These are phyloP conservation scores for Magallana nippona DNA, from an alignment of 2,888 invertebrate species.

Conservation along the genomic window DNA sequence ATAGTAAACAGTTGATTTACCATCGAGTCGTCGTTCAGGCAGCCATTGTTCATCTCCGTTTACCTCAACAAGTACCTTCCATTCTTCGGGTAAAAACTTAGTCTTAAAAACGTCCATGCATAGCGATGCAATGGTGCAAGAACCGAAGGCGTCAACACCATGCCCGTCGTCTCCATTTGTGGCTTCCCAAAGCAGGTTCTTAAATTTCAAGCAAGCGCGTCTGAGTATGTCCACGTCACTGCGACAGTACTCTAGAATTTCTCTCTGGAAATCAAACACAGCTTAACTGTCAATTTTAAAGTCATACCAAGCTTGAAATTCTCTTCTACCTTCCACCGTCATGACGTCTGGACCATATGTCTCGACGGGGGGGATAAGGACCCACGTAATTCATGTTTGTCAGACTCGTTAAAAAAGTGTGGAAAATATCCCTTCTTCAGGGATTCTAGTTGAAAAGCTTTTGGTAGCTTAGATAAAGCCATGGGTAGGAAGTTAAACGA, in stretches of 20 bases:
- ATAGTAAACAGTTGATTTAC: neutral
- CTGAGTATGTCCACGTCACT: conserved; percentile 53
- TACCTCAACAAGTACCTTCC: conserved; percentile 44
- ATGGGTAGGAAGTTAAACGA: conserved; percentile 55
- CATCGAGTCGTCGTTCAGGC: neutral
- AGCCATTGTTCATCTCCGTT: neutral
- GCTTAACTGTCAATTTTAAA: neutral
- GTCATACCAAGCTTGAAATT: conserved; percentile 50
- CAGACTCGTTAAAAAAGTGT: conserved; percentile 51
- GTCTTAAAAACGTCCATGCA: conserved; percentile 52
- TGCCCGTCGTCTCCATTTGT: conserved; percentile 41
- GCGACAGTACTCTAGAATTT: conserved; percentile 53
- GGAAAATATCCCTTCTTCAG: conserved; percentile 59
- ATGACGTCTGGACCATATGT: conserved; percentile 52
- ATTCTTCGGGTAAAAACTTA: conserved; percentile 53
- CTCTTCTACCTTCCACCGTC: conserved; percentile 40
- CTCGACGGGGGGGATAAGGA: conserved; percentile 48
- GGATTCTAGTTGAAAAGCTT: conserved; percentile 51
- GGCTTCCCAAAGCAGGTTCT: conserved; percentile 44
- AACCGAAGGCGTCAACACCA: conserved; percentile 50
- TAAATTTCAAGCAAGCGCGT: conserved; percentile 45
- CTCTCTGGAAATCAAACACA: conserved; percentile 51
- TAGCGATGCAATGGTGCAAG: conserved; percentile 51
- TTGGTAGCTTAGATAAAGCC: conserved; percentile 50
- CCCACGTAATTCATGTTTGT: conserved; percentile 55